Evolutionary conservation across 2,888 invertebrate genomes (phyloP), one percentile per base, ranked within the genome.

Genomic region (Lasioglossum lativentre): DNA sequence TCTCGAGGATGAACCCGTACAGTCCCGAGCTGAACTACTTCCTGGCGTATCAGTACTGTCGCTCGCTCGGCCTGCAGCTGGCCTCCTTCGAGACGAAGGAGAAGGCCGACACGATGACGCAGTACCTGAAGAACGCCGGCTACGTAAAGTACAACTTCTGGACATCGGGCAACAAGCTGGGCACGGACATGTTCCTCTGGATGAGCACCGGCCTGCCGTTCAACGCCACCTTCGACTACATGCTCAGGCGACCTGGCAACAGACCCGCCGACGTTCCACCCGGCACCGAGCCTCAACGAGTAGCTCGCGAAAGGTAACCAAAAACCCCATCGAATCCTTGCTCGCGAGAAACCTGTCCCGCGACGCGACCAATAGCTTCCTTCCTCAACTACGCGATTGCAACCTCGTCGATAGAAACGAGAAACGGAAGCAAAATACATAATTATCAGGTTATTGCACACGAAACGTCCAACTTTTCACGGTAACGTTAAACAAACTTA

Each of bases 201-300:
- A 98, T 98, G 98, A 98, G 98, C 94, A 98, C 98, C 56, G 98
- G 98, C 23, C 95, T 98, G 85, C 98, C 98, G 56, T 98, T 98
- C 95, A 98, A 98, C 95, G 97, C 97, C 40, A 98, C 98, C n/a
- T 98, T 98, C 95, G 97, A 97, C 95, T 97, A 97, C 95, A 97
- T 98, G 97, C 96, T 96, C 92, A 96, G 97, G 93, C 94, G 95
- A 86, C 93, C 96, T 34, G 93, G 93, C 79, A 96, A 96, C 88
- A 96, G 96, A 93, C 96, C 96, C 91, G 93, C 91, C 4, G 97
- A 97, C 91, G 96, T 97, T 83, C 97, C 97, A 14, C 97, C 96
- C 89, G 97, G 97, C 90, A 97, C 97, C 71, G 97, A 97, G 73
- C 97, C 97, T 0, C 97, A 97, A 93, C 96, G 97, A 93, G 97